phyloP scores from a whole-genome alignment of 2,797 vertebrate species.

The Chelon labrosus region DNA sequence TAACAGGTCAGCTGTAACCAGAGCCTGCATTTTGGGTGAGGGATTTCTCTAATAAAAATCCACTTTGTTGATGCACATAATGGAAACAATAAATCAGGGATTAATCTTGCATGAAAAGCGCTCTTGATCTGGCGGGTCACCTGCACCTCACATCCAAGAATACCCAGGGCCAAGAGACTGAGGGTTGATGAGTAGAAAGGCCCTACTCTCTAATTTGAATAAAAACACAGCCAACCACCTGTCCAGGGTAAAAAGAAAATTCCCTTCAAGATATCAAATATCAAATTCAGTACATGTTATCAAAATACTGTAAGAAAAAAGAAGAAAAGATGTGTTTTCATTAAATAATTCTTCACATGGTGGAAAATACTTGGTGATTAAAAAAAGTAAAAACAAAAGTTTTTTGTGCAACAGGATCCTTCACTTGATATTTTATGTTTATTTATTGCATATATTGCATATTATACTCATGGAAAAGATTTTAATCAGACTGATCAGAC shows the following conservation, averaged over 20 bases:
- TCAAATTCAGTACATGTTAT: not conserved
- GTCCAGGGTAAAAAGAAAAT: conserved; percentile 35
- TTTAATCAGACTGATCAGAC: conserved; percentile 11
- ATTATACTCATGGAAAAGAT: not conserved
- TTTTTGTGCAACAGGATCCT: not conserved
- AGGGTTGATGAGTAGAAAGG: conserved; percentile 65
- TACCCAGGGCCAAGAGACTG: conserved; percentile 63
- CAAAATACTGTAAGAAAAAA: not conserved
- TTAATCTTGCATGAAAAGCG: conserved; percentile 70
- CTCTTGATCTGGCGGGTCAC: conserved; percentile 68
- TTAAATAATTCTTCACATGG: not conserved
- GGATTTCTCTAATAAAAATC: conserved; percentile 66
- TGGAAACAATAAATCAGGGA: conserved; percentile 79
- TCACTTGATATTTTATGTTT: not conserved
- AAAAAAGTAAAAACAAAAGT: too few species aligned
- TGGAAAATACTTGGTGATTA: not conserved
- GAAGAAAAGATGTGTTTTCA: not conserved
- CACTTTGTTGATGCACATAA: conserved; percentile 59
- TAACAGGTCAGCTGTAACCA: conserved; percentile 55
- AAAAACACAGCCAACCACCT: conserved; percentile 58
- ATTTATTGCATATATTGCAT: not conserved
- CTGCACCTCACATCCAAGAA: conserved; percentile 75
- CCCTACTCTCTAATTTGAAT: conserved; percentile 72
- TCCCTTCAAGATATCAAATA: too few species aligned
- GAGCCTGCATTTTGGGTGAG: conserved; percentile 54